Evolutionary conservation across 2,888 invertebrate genomes (phyloP).

Genomic region (Xylocampa areola): DNA sequence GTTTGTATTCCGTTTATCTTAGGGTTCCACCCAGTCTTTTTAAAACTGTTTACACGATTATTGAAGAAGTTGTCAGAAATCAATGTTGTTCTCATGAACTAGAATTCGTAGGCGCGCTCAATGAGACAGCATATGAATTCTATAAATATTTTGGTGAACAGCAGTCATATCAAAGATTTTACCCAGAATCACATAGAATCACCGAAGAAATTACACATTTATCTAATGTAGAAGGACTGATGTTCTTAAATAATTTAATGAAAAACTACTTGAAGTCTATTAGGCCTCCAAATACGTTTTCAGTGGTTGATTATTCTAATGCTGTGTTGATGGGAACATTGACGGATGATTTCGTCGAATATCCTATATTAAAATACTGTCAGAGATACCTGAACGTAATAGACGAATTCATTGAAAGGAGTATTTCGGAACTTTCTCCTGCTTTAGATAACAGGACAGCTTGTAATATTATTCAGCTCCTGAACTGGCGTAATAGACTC

Average conservation of each 20-base stretch:
- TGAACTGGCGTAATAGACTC: slow-evolving; percentile 90
- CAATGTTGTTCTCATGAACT: slow-evolving; percentile 41
- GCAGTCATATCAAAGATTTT: slow-evolving; percentile 71
- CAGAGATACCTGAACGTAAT: slow-evolving; percentile 82
- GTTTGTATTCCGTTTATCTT: slow-evolving; percentile 72
- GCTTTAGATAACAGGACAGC: slow-evolving; percentile 75
- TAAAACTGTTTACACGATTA: slow-evolving; percentile 59
- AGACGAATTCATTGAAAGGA: slow-evolving; percentile 79
- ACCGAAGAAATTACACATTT: slow-evolving; percentile 53
- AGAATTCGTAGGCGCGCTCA: slow-evolving; percentile 58
- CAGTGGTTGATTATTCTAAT: slow-evolving; percentile 86
- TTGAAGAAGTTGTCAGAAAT: slow-evolving; percentile 58
- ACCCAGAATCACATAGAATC: slow-evolving; percentile 68
- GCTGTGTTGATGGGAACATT: slow-evolving; percentile 80
- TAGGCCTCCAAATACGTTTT: slow-evolving; percentile 66
- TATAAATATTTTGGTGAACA: slow-evolving; percentile 47
- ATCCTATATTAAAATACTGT: slow-evolving; percentile 89
- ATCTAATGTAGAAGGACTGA: slow-evolving; percentile 80
- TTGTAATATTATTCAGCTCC: slow-evolving; percentile 80
- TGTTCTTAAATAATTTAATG: slow-evolving; percentile 82
- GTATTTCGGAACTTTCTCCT: slow-evolving; percentile 71
- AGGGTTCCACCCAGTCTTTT: slow-evolving; percentile 69
- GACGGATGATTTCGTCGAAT: slow-evolving; percentile 85
- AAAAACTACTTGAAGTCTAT: slow-evolving; percentile 57
- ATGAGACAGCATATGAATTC: slow-evolving; percentile 63